Conservation (phyloP, 2,888 invertebrate species). For the Xestia rhomboidea region DNA sequence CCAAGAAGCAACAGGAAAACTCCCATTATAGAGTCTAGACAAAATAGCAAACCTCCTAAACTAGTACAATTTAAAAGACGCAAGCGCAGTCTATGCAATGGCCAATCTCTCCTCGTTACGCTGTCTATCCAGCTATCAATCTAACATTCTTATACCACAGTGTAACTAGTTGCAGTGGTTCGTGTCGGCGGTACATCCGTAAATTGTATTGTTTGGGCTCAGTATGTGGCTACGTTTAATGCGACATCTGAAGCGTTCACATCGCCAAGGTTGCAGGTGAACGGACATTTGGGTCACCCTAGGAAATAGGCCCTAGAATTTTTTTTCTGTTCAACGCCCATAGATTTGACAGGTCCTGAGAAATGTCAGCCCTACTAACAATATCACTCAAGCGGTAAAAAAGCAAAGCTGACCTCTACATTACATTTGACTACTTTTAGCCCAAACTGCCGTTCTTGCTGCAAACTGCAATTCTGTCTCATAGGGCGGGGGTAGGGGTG, state of each 20-base stretch:
- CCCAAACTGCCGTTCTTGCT: neutral
- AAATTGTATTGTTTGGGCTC: neutral
- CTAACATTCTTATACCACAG: conserved; percentile 46
- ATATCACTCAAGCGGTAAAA: neutral
- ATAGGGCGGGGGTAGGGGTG: too few species aligned
- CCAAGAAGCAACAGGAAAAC: conserved; percentile 36
- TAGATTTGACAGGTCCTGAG: neutral
- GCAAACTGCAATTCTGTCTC: neutral
- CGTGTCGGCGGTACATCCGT: neutral
- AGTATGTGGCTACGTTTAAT: neutral
- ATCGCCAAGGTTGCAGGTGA: too few species aligned
- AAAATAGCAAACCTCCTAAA: conserved; percentile 9
- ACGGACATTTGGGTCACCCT: neutral
- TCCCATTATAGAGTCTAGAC: conserved; percentile 17
- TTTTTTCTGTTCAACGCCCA: neutral
- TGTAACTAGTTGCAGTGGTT: conserved; percentile 1
- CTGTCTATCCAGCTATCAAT: conserved; percentile 60
- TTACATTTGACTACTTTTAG: neutral
- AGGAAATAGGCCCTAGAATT: neutral
- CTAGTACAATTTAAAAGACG: conserved; percentile 19
- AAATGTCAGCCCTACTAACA: neutral
- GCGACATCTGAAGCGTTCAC: neutral
- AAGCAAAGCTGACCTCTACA: neutral
- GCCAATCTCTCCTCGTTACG: conserved; percentile 65
- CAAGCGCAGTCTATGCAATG: conserved; percentile 23